Percentiles rank a stretch among this genome's conserved stretches.
Conservation (phyloP, 64 coral and sea anemone species). For the Montipora foliosa region DNA sequence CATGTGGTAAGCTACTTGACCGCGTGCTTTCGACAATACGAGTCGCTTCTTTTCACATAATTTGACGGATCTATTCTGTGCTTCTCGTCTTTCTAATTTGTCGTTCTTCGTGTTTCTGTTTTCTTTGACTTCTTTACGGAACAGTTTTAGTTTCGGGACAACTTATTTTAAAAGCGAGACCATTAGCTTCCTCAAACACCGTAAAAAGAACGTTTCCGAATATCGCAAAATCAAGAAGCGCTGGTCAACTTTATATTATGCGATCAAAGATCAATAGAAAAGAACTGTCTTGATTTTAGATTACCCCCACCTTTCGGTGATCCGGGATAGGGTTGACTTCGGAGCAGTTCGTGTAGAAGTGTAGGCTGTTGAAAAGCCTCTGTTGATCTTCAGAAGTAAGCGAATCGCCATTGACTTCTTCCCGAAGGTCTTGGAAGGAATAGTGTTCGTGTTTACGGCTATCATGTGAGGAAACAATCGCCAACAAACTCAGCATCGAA, state of each 20-base stretch:
- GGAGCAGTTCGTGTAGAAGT: constrained; percentile 13
- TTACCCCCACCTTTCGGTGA: background rate
- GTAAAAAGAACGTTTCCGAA: no score
- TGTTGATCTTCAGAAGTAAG: constrained; percentile 4
- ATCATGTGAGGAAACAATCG: constrained; percentile 13
- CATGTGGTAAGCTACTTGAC: background rate
- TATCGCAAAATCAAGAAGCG: no score
- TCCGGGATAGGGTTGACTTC: background rate
- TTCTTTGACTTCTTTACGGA: background rate
- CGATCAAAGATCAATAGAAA: background rate
- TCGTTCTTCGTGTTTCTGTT: background rate
- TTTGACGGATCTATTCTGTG: background rate
- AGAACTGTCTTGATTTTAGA: background rate
- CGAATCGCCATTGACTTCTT: constrained; percentile 1
- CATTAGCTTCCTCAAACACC: no score
- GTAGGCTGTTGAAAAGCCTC: constrained; percentile 8
- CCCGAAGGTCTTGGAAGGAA: background rate
- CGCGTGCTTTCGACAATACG: background rate
- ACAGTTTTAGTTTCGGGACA: no score
- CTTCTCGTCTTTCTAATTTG: background rate
- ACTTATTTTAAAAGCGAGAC: no score
- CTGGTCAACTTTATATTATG: no score
- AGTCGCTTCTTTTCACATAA: background rate
- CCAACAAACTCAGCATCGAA: background rate
- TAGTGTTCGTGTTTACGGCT: constrained; percentile 41